phyloP scores from a whole-genome alignment of 2,888 invertebrate genomes.

The Leptopilina drosophilae region DNA sequence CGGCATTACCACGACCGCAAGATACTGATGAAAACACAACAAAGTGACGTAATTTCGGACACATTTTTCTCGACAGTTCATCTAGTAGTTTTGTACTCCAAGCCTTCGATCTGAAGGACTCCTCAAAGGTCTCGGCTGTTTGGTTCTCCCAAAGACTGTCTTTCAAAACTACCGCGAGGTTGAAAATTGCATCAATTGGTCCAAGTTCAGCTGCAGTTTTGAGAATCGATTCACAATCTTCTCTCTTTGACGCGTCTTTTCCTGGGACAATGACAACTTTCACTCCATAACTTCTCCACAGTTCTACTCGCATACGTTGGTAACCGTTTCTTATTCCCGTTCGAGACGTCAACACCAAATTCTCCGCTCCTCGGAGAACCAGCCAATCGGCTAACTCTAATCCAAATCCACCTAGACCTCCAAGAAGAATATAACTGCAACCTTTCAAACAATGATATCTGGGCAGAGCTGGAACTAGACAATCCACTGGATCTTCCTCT shows the following conservation, averaged over 20 bases:
- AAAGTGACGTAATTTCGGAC: slow-evolving; percentile 77
- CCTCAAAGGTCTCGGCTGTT: slow-evolving; percentile 77
- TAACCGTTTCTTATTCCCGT: slow-evolving; percentile 89
- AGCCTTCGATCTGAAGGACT: slow-evolving; percentile 80
- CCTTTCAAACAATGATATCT: slow-evolving; percentile 78
- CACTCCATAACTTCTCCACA: slow-evolving; percentile 86
- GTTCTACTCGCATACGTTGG: slow-evolving; percentile 83
- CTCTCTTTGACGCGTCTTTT: slow-evolving; percentile 83
- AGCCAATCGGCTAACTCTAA: slow-evolving; percentile 93
- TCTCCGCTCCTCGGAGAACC: slow-evolving; percentile 87
- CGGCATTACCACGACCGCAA: slow-evolving; percentile 82
- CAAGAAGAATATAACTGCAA: slow-evolving; percentile 82
- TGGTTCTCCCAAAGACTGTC: slow-evolving; percentile 80
- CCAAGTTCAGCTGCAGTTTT: slow-evolving; percentile 78
- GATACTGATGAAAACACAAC: slow-evolving; percentile 83
- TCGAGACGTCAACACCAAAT: slow-evolving; percentile 88
- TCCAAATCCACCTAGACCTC: slow-evolving; percentile 95
- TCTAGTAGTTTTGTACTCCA: slow-evolving; percentile 54
- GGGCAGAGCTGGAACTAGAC: slow-evolving; percentile 75
- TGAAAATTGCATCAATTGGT: slow-evolving; percentile 83
- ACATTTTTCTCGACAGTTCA: slow-evolving; percentile 53
- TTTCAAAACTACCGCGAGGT: slow-evolving; percentile 81
- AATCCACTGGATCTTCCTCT: slow-evolving; percentile 57
- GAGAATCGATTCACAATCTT: slow-evolving; percentile 86
- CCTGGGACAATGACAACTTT: slow-evolving; percentile 83